These are phyloP conservation scores for Lasaia peninsularis DNA, from an alignment of 1,140 invertebrate genomes.

Conservation along the genomic window DNA sequence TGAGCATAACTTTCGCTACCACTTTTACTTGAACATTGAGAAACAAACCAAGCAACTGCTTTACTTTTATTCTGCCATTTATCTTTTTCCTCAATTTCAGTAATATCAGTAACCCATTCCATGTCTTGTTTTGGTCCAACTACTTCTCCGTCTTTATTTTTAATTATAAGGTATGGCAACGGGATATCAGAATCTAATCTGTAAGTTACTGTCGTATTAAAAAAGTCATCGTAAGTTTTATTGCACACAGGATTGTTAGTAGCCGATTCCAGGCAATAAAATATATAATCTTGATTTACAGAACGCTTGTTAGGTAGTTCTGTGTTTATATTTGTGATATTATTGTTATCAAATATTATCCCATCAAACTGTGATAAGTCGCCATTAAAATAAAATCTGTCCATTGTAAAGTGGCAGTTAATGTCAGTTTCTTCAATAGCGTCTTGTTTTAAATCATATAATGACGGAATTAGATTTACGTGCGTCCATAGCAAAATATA, in stretches of 20 bases:
- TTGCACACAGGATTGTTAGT: slow-evolving; percentile 57
- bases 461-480: too few relatives aligned
- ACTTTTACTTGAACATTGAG: slow-evolving; percentile 80
- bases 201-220: slow-evolving; percentile 82
- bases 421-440: too few relatives aligned
- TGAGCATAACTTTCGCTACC: slow-evolving; percentile 77
- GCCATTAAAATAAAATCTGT: too few relatives aligned
- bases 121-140: slow-evolving; percentile 56
- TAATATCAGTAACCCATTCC: slow-evolving; percentile 39
- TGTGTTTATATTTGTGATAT: too few relatives aligned
- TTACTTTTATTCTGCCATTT: too few relatives aligned
- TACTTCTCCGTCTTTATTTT: slow-evolving; percentile 41
- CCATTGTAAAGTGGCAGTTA: too few relatives aligned
- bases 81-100: background rate
- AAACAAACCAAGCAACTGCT: slow-evolving; percentile 84
- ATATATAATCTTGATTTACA: slow-evolving; percentile 78
- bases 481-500: too few relatives aligned
- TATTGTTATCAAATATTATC: too few relatives aligned
- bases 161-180: slow-evolving; percentile 69
- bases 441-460: too few relatives aligned
- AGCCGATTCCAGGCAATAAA: slow-evolving; percentile 73
- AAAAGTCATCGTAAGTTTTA: slow-evolving; percentile 53
- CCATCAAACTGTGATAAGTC: too few relatives aligned
- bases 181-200: slow-evolving; percentile 76
- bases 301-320: too few relatives aligned